These are phyloP conservation scores for Pyralis farinalis DNA, from an alignment of 2,888 invertebrate genomes.

Conservation along the genomic window DNA sequence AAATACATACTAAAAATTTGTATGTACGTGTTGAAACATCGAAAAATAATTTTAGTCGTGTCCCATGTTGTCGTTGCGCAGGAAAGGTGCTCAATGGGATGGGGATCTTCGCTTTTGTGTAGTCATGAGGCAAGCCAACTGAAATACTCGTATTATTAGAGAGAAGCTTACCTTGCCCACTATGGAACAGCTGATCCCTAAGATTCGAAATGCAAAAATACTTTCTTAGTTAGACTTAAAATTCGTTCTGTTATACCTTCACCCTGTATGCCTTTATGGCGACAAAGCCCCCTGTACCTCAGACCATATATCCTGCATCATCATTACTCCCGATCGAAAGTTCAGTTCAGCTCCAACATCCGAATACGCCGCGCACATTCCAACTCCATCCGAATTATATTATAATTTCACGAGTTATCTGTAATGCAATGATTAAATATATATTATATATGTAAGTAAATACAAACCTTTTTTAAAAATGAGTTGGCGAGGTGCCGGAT, in stretches of 20 bases:
- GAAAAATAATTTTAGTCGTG: background rate
- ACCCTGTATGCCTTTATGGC: no score
- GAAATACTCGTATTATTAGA: constrained; percentile 5
- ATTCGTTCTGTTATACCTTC: constrained; percentile 17
- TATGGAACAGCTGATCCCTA: constrained; percentile 21
- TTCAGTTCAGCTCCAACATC: no score
- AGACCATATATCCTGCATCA: no score
- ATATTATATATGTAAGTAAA: no score
- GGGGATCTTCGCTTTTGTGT: constrained; percentile 8
- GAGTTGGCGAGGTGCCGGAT: no score
- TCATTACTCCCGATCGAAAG: no score
- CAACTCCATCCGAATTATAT: no score
- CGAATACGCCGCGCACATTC: no score
- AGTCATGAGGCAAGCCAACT: constrained; percentile 8
- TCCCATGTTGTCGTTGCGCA: background rate
- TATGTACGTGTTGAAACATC: background rate
- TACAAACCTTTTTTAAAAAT: no score
- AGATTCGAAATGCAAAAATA: constrained; percentile 20
- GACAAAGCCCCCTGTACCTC: no score
- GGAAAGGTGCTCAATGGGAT: background rate
- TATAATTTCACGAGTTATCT: no score
- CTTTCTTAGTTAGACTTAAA: constrained; percentile 25
- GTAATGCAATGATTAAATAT: no score
- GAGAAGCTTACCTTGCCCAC: constrained; percentile 11
- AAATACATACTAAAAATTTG: constrained; percentile 1